phyloP scores from a whole-genome alignment of 2,888 invertebrate species.

The Rhagophthalmus giganteus region DNA sequence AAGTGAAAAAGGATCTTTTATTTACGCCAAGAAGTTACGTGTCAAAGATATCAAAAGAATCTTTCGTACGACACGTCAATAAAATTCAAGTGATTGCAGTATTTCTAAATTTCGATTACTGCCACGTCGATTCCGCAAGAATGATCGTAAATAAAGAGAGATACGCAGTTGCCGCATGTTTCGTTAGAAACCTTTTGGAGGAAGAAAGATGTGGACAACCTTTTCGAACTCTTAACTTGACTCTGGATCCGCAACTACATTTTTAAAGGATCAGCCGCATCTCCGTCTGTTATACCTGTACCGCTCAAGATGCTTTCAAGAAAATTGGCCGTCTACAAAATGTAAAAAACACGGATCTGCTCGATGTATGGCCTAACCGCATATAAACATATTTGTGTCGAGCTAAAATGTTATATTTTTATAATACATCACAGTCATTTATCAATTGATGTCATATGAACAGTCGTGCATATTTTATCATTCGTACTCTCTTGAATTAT shows the following conservation, averaged over 20 bases:
- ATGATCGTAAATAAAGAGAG: slow-evolving; percentile 41
- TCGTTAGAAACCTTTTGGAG: slow-evolving; percentile 40
- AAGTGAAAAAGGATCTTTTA: slow-evolving; percentile 5
- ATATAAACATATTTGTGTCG: slow-evolving; percentile 37
- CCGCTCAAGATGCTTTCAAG: slow-evolving; percentile 51
- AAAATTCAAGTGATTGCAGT: slow-evolving; percentile 45
- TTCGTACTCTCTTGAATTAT: slow-evolving; percentile 15
- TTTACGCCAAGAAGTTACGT: slow-evolving; percentile 21
- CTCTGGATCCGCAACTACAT: slow-evolving; percentile 45
- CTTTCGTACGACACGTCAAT: slow-evolving; percentile 39
- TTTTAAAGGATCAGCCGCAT: slow-evolving; percentile 52
- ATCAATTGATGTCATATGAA: slow-evolving; percentile 35
- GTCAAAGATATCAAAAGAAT: slow-evolving; percentile 35
- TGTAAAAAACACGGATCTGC: slow-evolving; percentile 36
- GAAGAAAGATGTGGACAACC: slow-evolving; percentile 41
- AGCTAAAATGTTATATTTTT: slow-evolving; percentile 37
- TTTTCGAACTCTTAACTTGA: slow-evolving; percentile 40
- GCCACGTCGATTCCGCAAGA: slow-evolving; percentile 33
- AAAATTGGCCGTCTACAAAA: slow-evolving; percentile 47
- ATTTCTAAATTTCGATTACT: slow-evolving; percentile 43
- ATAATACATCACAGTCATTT: slow-evolving; percentile 35
- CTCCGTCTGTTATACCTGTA: slow-evolving; percentile 47
- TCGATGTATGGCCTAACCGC: slow-evolving; percentile 33
- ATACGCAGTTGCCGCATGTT: slow-evolving; percentile 34
- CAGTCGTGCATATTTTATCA: slow-evolving; percentile 30